Evolutionary conservation across 2,888 invertebrate genomes (phyloP), one percentile per base, ranked within the genome.

Genomic region (Clunio marinus): DNA sequence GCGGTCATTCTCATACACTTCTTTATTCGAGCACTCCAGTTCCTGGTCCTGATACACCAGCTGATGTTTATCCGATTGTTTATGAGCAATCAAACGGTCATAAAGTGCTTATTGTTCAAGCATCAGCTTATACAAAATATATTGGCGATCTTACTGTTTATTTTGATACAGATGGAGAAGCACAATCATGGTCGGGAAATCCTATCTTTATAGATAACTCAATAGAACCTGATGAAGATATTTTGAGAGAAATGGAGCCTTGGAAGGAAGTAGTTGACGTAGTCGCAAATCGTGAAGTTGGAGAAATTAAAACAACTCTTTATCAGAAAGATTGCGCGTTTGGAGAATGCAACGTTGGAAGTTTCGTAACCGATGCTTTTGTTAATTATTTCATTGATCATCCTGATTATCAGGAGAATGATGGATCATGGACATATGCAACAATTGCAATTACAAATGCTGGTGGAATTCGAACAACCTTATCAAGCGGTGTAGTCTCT

Each of bases 1-100:
- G 93, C 3, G 89, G 87, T 0, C 93, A 93, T 75, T 88, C 90
- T 0, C 90, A 94, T 76, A 86, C 88, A 0, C 84, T 93, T 72
- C 81, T 93, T 0, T 93, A 84, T 76, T 86, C 86, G 4, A 80
- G 80, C 1, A 78, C 75, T 1, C 75, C 80, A 0, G 63, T 63
- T 2, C 84, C 84, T 0, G 85, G 83, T 20, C 84, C 84, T 0
- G 84, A 86, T 71, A 79, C 62, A 0, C 79, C 86, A 0, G 74
- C 72, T 13, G 87, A 87, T 5, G 81, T 83, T 0, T 93, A 93
- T 78, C 92, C 92, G 0, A 85, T 87, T 0, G 81, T 88, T 0
- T 82, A 88, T 3, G 81, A 80, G 13, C 84, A 86, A 71, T 73
- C 70, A 24, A 73, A 72, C 37, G 77, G 77, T 0, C 76, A 76